Evolutionary conservation across 2,113 vertebrate species (phyloP).

Genomic region (Ochotona curzoniae): DNA sequence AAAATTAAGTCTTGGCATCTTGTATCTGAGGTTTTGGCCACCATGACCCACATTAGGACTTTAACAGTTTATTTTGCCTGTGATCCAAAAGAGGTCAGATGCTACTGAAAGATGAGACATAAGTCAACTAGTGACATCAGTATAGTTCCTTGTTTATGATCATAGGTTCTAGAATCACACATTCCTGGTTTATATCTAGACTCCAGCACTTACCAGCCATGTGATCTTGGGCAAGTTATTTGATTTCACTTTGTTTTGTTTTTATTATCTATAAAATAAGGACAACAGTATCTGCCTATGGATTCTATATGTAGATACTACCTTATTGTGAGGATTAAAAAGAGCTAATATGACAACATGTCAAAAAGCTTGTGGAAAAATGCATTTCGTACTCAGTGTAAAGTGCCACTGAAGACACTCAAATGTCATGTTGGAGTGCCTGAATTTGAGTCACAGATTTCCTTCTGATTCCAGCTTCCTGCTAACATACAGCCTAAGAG

Average conservation of each 20-base stretch:
- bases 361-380: too few species aligned
- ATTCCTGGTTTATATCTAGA: conserved; percentile 7
- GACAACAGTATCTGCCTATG: not conserved
- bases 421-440: too few species aligned
- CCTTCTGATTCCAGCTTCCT: too few species aligned
- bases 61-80: conserved; percentile 24
- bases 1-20: conserved; percentile 17
- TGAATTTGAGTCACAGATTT: too few species aligned
- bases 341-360: too few species aligned
- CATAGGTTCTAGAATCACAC: not conserved
- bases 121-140: not conserved
- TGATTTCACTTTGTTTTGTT: not conserved
- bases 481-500: too few species aligned
- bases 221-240: conserved; percentile 42
- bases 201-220: not conserved
- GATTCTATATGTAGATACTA: too few species aligned
- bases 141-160: conserved; percentile 11
- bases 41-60: conserved; percentile 7
- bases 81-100: conserved; percentile 11
- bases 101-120: not conserved
- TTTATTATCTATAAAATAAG: conserved; percentile 42
- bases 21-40: not conserved
- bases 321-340: too few species aligned
- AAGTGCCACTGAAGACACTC: too few species aligned
- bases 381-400: too few species aligned